Evolutionary conservation across 2,113 vertebrate species (phyloP), one percentile per base, ranked within the genome.

Genomic region (Eurypyga helias): DNA sequence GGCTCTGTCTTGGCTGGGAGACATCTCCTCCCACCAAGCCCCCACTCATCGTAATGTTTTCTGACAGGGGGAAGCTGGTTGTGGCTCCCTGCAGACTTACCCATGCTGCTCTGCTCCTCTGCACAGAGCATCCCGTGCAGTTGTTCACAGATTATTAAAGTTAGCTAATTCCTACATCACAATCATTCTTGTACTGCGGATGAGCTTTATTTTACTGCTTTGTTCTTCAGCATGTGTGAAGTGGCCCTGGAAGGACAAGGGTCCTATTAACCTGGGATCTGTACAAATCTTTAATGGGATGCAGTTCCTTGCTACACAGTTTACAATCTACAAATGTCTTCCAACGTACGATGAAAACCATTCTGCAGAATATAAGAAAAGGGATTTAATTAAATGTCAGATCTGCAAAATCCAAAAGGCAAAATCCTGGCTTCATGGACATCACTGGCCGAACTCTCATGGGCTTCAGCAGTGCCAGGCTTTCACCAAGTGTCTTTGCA

Each of bases 1-100:
- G 2, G 43, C 49, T 90, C 0, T 0, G 17, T 64, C 83, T 89
- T 0, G 0, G 18, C 73, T 41, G 34, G 29, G 51, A 90, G 46
- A 71, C 19, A 9, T 13, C 49, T 90, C 66, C 26, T 88, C 46
- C 28, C 1, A 7, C 75, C 5, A 5, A 83, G 67, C 8, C 33
- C 43, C 51, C 1, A 5, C 61, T 89, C 57, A 36, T 23, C 0
- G 0, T 90, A 78, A 90, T 83, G 23, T 18, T 78, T 95, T 84
- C 69, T 94, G 90, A 82, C 51, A 81, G 64, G 36, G 15, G 60
- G 36, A 87, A 90, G 48, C 64, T 94, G 88, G 48, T 41, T 38
- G 43, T 65, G 24, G 73, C n/a, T 96, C 66, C 45, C 34, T 91
- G 19, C 12, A 24, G 62, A 25, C 34, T 62, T 45, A 43, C 17